These are phyloP conservation scores for Salticus scenicus DNA, from an alignment of 2,888 invertebrate species.

Conservation along the genomic window DNA sequence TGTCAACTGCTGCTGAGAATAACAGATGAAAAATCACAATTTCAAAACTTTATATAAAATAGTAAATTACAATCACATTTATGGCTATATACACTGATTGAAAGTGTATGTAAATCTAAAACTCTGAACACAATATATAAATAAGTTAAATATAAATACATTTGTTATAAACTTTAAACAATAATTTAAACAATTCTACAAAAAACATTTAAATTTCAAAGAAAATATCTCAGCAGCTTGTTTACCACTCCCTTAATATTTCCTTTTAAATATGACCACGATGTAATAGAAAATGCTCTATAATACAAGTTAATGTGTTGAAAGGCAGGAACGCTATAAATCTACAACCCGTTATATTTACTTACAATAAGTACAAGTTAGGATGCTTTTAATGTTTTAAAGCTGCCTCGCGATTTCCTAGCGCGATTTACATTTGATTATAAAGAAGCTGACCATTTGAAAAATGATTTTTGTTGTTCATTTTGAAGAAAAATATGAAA, in stretches of 20 bases:
- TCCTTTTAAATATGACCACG: constrained; percentile 46
- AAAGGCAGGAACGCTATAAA: constrained; percentile 64
- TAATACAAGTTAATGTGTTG: constrained; percentile 64
- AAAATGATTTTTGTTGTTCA: too few relatives aligned
- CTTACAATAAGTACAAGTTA: constrained; percentile 68
- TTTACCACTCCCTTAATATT: constrained; percentile 36
- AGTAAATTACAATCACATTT: constrained; percentile 46
- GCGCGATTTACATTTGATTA: constrained; percentile 28
- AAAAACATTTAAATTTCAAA: constrained; percentile 1
- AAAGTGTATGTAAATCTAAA: constrained; percentile 13
- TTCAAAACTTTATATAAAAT: constrained; percentile 41
- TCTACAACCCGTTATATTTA: constrained; percentile 63
- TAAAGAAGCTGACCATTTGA: too few relatives aligned
- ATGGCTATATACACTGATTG: constrained; percentile 60
- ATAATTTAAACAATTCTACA: constrained; percentile 19
- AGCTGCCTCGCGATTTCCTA: constrained; percentile 58
- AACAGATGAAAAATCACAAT: constrained; percentile 37
- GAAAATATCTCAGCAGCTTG: constrained; percentile 48
- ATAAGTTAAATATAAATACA: constrained; percentile 14
- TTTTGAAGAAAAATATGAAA: too few relatives aligned
- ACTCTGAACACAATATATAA: constrained; percentile 23
- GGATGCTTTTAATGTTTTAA: constrained; percentile 28
- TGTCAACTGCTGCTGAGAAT: constrained; percentile 52
- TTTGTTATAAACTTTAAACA: constrained; percentile 8
- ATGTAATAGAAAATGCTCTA: constrained; percentile 61